Evolutionary conservation across 2,113 vertebrate genomes (phyloP), one percentile per base, ranked within the genome.

Genomic region (Meriones unguiculatus): DNA sequence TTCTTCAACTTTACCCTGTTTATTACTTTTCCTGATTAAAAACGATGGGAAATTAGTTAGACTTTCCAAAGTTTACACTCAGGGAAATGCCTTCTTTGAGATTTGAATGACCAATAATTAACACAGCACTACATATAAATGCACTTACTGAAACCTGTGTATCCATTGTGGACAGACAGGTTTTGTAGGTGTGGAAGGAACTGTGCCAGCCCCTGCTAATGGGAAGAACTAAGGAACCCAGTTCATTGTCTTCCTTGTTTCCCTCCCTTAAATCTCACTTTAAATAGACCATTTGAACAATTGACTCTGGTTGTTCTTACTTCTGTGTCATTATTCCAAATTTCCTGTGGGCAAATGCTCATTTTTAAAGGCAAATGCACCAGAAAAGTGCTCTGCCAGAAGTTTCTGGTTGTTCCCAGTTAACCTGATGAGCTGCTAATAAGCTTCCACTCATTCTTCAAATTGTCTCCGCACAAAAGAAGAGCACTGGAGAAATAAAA

Each of bases 201-300:
- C 50, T 30, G 77, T 92, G 50, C 28, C 87, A 86, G 38, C 20
- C 13, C 32, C n/a, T 73, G 69, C 38, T 50, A 24, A 57, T 52
- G 9, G 1, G 25, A 38, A 70, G 50, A 7, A 81, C 72, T 86
- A 85, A 88, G 12, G 70, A 90, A 72, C 12, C 82, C 54, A 38
- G 7, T 59, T 87, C 64, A 28, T n/a, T 72, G 35, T 1, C 41
- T 89, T 46, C 15, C 65, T 38, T 2, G n/a, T 94, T 94, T 90
- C 86, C 32, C 52, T 50, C 28, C 72, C 25, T 91, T 77, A 78
- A 92, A 38, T 93, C 41, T 81, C 96, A 32, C 10, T 52, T 91
- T 35, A 70, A 30, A n/a, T 35, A 89, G 85, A 95, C 30, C 35
- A 81, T 81, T 46, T 46, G 32, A 89, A 72, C 14, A 35, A 92